Conservation (phyloP, 2,797 vertebrate species). For the Myotis findleyi region DNA sequence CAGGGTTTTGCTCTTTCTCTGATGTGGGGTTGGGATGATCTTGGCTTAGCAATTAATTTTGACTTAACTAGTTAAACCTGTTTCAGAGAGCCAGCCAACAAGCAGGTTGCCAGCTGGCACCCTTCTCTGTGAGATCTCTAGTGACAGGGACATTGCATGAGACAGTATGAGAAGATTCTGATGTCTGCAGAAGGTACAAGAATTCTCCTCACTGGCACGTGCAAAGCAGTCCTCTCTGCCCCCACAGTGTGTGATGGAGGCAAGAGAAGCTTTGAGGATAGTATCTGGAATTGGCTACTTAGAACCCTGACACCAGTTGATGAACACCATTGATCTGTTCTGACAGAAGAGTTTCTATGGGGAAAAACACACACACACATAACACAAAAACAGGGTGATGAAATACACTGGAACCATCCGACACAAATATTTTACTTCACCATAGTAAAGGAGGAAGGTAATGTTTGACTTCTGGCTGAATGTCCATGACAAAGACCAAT, state of each 20-base stretch:
- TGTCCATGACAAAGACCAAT: slow-evolving; percentile 80
- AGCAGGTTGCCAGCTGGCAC: background rate
- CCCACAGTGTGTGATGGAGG: background rate
- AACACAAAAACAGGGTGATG: background rate
- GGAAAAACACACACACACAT: background rate
- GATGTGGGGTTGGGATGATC: background rate
- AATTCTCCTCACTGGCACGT: background rate
- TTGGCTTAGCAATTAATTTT: slow-evolving; percentile 21
- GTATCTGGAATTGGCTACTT: background rate
- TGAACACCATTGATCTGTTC: background rate
- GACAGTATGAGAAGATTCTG: background rate
- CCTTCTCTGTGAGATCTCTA: background rate
- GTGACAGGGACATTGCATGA: background rate
- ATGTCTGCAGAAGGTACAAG: background rate
- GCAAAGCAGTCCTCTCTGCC: background rate
- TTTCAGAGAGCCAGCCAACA: slow-evolving; percentile 3
- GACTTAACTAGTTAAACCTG: slow-evolving; percentile 38
- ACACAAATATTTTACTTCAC: slow-evolving; percentile 63
- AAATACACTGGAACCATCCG: slow-evolving; percentile 48
- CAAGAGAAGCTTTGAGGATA: background rate
- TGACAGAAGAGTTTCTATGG: slow-evolving; percentile 16
- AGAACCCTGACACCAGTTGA: background rate
- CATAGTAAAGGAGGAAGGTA: slow-evolving; percentile 54
- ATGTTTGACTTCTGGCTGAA: slow-evolving; percentile 73
- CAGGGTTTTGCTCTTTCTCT: slow-evolving; percentile 43